phyloP scores from a whole-genome alignment of 1,140 invertebrate species.

The Drosophila kikkawai region DNA sequence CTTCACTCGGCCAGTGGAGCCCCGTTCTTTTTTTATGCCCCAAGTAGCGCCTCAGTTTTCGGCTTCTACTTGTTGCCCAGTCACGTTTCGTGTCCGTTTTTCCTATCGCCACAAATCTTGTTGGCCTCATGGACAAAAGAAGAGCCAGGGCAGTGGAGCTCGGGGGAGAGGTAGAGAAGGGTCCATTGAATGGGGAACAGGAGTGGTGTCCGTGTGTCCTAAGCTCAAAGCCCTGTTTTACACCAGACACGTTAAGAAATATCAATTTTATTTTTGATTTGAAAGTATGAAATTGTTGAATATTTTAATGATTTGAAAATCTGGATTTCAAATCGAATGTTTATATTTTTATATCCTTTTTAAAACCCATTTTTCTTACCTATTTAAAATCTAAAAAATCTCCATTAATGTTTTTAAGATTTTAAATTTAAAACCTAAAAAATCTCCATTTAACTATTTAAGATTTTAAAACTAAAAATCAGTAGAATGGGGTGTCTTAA shows the following conservation, averaged over 20 bases:
- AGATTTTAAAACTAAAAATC: too few relatives aligned
- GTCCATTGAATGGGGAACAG: slow-evolving; percentile 1
- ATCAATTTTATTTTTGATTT: not conserved
- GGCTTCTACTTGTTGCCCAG: slow-evolving; percentile 48
- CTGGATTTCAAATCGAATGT: too few relatives aligned
- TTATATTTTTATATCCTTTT: too few relatives aligned
- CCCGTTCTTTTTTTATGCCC: slow-evolving; percentile 18
- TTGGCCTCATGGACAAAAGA: not conserved
- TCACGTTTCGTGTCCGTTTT: slow-evolving; percentile 44
- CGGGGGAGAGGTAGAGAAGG: not conserved
- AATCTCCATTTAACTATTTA: too few relatives aligned
- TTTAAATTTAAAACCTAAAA: too few relatives aligned
- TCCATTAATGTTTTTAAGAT: too few relatives aligned
- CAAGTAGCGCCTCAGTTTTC: slow-evolving; percentile 32
- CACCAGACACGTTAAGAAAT: not conserved
- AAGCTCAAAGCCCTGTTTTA: slow-evolving; percentile 10
- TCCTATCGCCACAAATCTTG: slow-evolving; percentile 55
- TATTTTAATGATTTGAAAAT: too few relatives aligned
- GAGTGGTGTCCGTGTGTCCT: not conserved
- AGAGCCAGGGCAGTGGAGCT: too few relatives aligned
- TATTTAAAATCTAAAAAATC: too few relatives aligned
- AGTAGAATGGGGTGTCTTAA: not conserved
- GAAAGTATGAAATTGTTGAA: not conserved
- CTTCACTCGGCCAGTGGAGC: slow-evolving; percentile 62
- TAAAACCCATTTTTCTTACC: too few relatives aligned